phyloP scores from a whole-genome alignment of 2,797 vertebrate species.

The Thaleichthys pacificus region DNA sequence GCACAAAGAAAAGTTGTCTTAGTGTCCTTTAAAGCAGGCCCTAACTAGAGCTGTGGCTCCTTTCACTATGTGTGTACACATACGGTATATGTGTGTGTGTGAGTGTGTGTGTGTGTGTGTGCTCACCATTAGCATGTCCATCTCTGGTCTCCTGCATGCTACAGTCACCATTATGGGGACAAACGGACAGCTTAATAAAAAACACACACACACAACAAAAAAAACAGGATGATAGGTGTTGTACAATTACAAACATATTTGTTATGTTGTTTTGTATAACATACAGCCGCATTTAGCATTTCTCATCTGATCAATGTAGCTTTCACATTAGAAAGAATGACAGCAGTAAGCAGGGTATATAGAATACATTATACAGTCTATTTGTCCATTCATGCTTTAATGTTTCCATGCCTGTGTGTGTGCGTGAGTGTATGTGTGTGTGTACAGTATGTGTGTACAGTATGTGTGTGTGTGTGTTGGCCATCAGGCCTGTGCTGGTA shows the following conservation, averaged over 20 bases:
- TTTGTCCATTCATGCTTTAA: not conserved
- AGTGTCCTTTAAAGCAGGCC: slow-evolving; percentile 15
- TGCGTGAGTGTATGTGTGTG: slow-evolving; percentile 25
- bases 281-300: too few relatives aligned
- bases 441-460: slow-evolving; percentile 38
- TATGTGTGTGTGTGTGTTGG: slow-evolving; percentile 26
- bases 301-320: not conserved
- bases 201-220: too few relatives aligned
- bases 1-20: slow-evolving; percentile 65
- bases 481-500: slow-evolving; percentile 79
- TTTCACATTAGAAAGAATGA: not conserved
- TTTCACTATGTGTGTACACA: not conserved
- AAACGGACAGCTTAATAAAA: too few relatives aligned
- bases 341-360: too few relatives aligned
- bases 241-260: too few relatives aligned
- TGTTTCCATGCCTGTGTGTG: not conserved
- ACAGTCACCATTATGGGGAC: not conserved
- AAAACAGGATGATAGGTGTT: too few relatives aligned
- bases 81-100: not conserved
- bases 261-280: too few relatives aligned
- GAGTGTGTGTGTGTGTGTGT: not conserved
- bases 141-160: not conserved
- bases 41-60: slow-evolving; percentile 24
- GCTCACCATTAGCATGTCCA: not conserved
- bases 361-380: not conserved